These are phyloP conservation scores for Rhamnusium bicolor DNA, from an alignment of 2,888 invertebrate species.

Conservation along the genomic window DNA sequence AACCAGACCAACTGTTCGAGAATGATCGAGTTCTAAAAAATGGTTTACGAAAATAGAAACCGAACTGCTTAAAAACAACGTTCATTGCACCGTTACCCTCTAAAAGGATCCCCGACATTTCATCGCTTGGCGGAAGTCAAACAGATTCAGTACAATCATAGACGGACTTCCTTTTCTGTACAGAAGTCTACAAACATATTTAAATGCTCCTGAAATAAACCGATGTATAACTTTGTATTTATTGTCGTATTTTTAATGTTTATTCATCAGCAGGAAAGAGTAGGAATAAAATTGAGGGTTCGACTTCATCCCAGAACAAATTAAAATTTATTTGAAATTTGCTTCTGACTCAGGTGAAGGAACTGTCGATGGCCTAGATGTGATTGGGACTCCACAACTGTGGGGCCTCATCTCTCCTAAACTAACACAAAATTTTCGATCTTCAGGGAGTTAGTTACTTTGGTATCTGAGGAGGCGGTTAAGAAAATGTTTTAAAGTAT, in stretches of 20 bases:
- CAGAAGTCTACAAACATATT: not conserved
- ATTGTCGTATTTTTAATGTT: not conserved
- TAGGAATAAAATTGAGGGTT: too few species aligned
- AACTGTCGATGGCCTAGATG: too few species aligned
- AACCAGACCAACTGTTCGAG: not conserved
- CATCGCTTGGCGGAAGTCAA: constrained; percentile 5
- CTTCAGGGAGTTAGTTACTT: too few species aligned
- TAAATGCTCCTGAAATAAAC: not conserved
- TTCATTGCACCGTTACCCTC: not conserved
- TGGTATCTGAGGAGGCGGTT: too few species aligned
- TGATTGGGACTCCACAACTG: too few species aligned
- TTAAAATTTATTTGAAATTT: too few species aligned
- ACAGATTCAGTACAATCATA: constrained; percentile 4
- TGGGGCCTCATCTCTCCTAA: too few species aligned
- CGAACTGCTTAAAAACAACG: not conserved
- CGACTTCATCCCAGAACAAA: too few species aligned
- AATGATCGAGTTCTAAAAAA: not conserved
- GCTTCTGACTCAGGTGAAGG: too few species aligned
- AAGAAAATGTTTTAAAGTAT: too few species aligned
- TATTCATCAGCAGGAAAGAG: too few species aligned
- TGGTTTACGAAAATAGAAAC: not conserved
- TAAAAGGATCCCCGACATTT: not conserved
- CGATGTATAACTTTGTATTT: not conserved
- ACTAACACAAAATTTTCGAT: too few species aligned
- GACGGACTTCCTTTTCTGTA: not conserved